phyloP scores from a whole-genome alignment of 2,888 invertebrate genomes.

The Mimas tiliae region DNA sequence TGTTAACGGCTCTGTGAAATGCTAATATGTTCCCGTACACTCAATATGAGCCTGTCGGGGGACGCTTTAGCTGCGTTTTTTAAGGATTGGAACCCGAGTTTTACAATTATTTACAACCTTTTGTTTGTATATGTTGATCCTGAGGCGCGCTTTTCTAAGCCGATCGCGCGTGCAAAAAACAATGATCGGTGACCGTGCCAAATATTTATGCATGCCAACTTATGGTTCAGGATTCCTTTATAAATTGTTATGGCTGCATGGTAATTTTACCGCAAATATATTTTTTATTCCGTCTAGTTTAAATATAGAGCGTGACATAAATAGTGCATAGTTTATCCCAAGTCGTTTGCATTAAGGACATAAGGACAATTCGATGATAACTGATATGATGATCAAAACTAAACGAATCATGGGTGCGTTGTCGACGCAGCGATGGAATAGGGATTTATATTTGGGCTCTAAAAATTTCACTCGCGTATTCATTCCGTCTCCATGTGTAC shows the following conservation, averaged over 20 bases:
- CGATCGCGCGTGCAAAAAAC: conserved; percentile 44
- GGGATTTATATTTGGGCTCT: too few species aligned
- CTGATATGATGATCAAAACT: too few species aligned
- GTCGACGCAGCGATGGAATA: too few species aligned
- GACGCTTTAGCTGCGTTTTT: conserved; percentile 70
- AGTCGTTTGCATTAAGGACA: too few species aligned
- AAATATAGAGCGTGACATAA: conserved; percentile 4
- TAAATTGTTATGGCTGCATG: conserved; percentile 16
- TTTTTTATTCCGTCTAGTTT: background rate
- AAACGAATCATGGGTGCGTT: too few species aligned
- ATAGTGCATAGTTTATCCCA: background rate
- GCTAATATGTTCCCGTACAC: conserved; percentile 77
- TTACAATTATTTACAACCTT: conserved; percentile 58
- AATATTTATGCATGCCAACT: conserved; percentile 35
- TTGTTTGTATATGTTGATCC: conserved; percentile 68
- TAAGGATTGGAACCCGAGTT: conserved; percentile 47
- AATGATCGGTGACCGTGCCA: conserved; percentile 39
- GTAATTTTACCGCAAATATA: background rate
- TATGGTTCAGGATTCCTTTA: conserved; percentile 4
- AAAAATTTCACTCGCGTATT: too few species aligned
- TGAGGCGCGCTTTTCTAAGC: conserved; percentile 38
- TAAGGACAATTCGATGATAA: too few species aligned
- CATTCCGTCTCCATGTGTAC: too few species aligned
- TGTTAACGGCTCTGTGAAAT: conserved; percentile 77
- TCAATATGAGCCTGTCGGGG: conserved; percentile 72